Evolutionary conservation across 2,888 invertebrate genomes (phyloP), one percentile per base, ranked within the genome.

Genomic region (Trachelus tabidus): DNA sequence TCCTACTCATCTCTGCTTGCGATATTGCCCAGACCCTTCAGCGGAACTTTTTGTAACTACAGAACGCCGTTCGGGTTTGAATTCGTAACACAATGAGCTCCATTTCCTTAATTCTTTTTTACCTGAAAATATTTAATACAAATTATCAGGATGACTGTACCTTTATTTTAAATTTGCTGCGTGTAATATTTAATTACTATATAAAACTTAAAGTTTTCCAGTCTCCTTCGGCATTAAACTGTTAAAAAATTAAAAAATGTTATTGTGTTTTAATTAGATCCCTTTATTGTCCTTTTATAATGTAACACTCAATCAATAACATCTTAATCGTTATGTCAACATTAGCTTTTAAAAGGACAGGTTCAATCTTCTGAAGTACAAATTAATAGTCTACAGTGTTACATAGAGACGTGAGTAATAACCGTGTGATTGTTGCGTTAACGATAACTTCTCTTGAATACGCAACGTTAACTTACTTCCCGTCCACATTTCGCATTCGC

Each of bases 221-320:
- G 15, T 40, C 40, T 15, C 40, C 4, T 56, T 56, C 15, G 23
- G 23, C 9, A 23, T 23, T 23, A 23, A 23, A 23, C 56, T 23
- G 56, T 15, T 40, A 15, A 40, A 40, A 6, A 37, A 15, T 37
- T 37, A 4, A 4, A 1, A 1, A 37, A 12, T 12, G 1, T 15
- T 12, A 15, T 6, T 23, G 23, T 9, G 56, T 23, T 56, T 40
- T 1, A 56, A 80, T 85, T 87, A 82, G 82, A 83, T 85, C 80
- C 81, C 84, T 88, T 88, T 87, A 88, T 88, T 88, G 87, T 87
- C 86, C 84, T 84, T 85, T 86, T 80, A 84, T 84, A 87, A 87
- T 82, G 80, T 86, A 83, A 83, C 83, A 82, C 85, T 87, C 87
- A 87, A 85, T 88, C 82, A 85, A 87, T 83, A 88, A 88, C 83